Conservation (phyloP, 2,888 invertebrate genomes). For the Athetis lepigone region DNA sequence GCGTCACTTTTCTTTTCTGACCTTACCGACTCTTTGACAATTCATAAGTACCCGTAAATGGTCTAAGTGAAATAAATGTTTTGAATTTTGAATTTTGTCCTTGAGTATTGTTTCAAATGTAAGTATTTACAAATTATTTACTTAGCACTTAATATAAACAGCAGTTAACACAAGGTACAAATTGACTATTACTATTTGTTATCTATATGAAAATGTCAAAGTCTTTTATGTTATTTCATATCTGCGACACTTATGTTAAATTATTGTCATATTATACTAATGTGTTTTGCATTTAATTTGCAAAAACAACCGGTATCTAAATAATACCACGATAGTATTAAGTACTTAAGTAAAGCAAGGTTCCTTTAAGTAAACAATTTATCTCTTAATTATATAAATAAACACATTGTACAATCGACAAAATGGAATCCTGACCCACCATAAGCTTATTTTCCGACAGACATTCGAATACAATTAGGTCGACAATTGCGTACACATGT, state of each 20-base stretch:
- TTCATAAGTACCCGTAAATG: no score
- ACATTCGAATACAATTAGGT: no score
- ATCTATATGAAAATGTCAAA: constrained; percentile 34
- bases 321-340: constrained; percentile 13
- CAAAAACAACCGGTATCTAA: constrained; percentile 22
- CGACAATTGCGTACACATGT: no score
- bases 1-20: no score
- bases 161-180: constrained; percentile 51
- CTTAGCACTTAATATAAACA: constrained; percentile 41
- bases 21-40: no score
- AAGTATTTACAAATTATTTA: no score
- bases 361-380: constrained; percentile 19
- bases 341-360: constrained; percentile 3
- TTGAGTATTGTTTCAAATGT: no score
- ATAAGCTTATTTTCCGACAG: no score
- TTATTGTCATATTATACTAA: constrained; percentile 46
- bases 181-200: constrained; percentile 33
- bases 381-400: background rate
- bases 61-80: no score
- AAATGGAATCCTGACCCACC: no score
- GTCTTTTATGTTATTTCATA: constrained; percentile 34
- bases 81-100: no score
- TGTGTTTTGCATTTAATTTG: constrained; percentile 3
- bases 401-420: no score
- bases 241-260: constrained; percentile 19